phyloP scores from a whole-genome alignment of 92 coral and sea anemone species.

The Porites divaricata region DNA sequence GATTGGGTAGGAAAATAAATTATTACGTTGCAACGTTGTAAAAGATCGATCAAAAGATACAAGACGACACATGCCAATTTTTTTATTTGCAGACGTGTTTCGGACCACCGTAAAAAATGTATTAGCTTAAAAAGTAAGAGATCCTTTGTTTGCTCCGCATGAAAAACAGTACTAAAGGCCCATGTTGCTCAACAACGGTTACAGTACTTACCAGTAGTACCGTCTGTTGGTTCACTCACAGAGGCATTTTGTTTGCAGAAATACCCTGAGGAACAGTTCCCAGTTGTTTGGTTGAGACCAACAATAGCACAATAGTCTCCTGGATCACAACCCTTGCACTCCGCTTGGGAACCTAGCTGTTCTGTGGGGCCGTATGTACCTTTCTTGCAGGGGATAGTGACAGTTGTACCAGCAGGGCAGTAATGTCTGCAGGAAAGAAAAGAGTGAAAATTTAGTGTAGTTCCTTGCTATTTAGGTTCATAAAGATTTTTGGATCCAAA shows the following conservation, averaged over 20 bases:
- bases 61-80: too few species aligned
- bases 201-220: constrained; percentile 77
- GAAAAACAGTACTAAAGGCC: too few species aligned
- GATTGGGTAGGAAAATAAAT: too few species aligned
- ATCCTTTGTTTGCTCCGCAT: too few species aligned
- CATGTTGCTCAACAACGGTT: too few species aligned
- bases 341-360: constrained; percentile 80
- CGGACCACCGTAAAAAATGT: too few species aligned
- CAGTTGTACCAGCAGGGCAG: constrained; percentile 87
- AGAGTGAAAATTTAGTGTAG: too few species aligned
- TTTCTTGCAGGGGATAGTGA: constrained; percentile 73
- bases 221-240: constrained; percentile 80
- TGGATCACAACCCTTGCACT: constrained; percentile 89
- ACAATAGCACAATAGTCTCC: constrained; percentile 85
- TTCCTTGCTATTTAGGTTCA: background rate
- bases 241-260: constrained; percentile 94
- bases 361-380: constrained; percentile 89
- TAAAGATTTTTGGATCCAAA: too few species aligned
- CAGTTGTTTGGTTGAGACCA: constrained; percentile 89
- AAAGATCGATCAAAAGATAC: too few species aligned
- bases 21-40: too few species aligned
- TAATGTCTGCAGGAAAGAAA: constrained; percentile 47
- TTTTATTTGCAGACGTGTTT: too few species aligned
- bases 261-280: constrained; percentile 95
- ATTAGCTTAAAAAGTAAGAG: too few species aligned